Evolutionary conservation across 2,113 vertebrate genomes (phyloP).

Genomic region (Odontophorus gujanensis): DNA sequence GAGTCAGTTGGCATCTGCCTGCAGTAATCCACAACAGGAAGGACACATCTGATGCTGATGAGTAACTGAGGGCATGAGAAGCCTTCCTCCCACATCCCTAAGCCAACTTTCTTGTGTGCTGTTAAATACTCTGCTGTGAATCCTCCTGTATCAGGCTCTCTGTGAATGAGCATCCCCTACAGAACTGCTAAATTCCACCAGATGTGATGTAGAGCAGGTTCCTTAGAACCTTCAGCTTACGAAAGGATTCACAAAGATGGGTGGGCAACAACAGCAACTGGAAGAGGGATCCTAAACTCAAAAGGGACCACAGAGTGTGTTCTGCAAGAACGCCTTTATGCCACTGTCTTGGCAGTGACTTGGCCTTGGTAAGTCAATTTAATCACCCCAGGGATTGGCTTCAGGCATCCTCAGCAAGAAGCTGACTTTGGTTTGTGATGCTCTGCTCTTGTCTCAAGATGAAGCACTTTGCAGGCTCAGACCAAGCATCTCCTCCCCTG

Average conservation of each 20-base stretch:
- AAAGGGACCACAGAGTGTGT: background rate
- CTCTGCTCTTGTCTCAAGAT: background rate
- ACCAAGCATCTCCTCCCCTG: background rate
- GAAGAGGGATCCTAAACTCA: background rate
- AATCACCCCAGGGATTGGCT: background rate
- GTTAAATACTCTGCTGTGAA: background rate
- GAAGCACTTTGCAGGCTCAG: background rate
- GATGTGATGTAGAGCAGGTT: background rate
- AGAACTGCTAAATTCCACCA: background rate
- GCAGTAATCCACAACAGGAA: background rate
- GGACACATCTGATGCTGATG: background rate
- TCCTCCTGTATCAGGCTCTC: too few relatives aligned
- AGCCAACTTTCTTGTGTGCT: background rate
- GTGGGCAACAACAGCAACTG: background rate
- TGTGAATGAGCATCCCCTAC: background rate
- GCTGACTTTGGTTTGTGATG: rapidly evolving
- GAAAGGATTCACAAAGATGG: background rate
- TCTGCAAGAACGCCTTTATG: background rate
- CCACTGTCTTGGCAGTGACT: rapidly evolving
- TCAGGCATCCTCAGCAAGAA: background rate
- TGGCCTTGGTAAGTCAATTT: background rate
- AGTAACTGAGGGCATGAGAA: background rate
- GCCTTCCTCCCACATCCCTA: background rate
- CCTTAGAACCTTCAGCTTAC: background rate
- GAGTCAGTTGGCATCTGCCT: background rate